Percentiles rank a stretch among this genome's conserved stretches.
These are phyloP conservation scores for Mellivora capensis DNA, from an alignment of 2,113 vertebrate species.

Conservation along the genomic window DNA sequence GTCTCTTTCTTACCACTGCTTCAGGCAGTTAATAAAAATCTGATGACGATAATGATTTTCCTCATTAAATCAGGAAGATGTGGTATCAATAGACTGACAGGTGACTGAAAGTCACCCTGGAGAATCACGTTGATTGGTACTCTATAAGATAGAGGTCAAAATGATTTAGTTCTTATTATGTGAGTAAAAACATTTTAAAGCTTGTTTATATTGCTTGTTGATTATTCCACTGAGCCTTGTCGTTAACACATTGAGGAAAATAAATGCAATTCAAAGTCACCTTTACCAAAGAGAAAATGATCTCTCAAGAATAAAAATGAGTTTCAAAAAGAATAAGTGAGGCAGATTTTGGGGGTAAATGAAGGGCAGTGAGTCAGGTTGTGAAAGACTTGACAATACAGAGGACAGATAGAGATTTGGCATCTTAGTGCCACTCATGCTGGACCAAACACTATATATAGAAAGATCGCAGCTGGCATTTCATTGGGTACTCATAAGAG, in stretches of 20 bases:
- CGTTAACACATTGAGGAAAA: constrained; percentile 13
- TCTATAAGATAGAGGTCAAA: constrained; percentile 30
- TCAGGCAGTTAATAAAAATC: constrained; percentile 42
- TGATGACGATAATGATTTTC: constrained; percentile 39
- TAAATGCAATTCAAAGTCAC: constrained; percentile 52
- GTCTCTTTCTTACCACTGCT: background rate
- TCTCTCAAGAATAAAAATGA: constrained; percentile 16
- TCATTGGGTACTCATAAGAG: background rate
- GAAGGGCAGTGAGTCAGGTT: background rate
- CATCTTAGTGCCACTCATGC: background rate
- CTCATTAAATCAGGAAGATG: constrained; percentile 38
- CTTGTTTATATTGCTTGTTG: constrained; percentile 52
- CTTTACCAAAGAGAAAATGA: constrained; percentile 55
- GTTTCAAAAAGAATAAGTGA: background rate
- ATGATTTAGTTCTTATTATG: constrained; percentile 55
- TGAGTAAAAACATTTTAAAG: constrained; percentile 50
- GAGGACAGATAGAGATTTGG: background rate
- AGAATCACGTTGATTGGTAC: background rate
- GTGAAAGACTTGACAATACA: background rate
- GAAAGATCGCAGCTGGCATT: background rate
- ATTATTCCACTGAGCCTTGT: constrained; percentile 40
- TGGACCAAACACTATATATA: too few species aligned
- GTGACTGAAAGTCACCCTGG: constrained; percentile 25
- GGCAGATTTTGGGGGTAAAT: background rate
- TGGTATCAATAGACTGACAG: background rate